Conservation (phyloP, 2,888 invertebrate species). For the Arctia plantaginis region DNA sequence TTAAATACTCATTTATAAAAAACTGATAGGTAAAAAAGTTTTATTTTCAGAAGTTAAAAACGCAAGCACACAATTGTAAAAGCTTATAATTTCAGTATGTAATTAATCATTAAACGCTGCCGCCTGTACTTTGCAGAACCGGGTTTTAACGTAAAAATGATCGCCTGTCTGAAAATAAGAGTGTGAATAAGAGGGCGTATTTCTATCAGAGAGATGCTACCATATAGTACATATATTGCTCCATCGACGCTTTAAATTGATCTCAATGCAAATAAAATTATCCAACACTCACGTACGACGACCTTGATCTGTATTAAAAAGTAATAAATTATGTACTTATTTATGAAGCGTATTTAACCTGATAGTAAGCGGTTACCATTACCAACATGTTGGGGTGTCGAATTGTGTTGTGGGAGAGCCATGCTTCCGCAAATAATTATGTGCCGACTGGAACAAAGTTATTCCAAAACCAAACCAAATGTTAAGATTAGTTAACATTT, state of each 20-base stretch:
- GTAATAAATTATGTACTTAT: neutral
- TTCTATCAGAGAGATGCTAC: constrained; percentile 33
- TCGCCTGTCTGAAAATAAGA: constrained; percentile 25
- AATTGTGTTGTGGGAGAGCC: too few species aligned
- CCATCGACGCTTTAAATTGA: constrained; percentile 15
- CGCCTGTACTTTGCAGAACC: constrained; percentile 18
- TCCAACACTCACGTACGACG: neutral
- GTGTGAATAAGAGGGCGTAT: constrained; percentile 34
- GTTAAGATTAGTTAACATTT: too few species aligned
- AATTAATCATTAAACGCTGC: constrained; percentile 15
- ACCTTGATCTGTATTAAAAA: neutral
- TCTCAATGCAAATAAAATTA: neutral
- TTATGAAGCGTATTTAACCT: neutral
- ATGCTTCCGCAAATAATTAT: too few species aligned
- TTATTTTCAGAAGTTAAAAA: neutral
- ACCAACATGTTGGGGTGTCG: neutral
- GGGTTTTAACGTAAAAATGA: constrained; percentile 36
- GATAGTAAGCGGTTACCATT: neutral
- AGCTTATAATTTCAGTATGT: neutral
- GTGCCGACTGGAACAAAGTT: neutral
- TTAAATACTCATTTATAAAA: neutral
- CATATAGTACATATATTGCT: constrained; percentile 13
- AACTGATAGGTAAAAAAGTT: too few species aligned
- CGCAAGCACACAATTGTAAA: neutral
- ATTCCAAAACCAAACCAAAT: too few species aligned